phyloP scores from a whole-genome alignment of 2,888 invertebrate genomes.

The Embidobia sp. region DNA sequence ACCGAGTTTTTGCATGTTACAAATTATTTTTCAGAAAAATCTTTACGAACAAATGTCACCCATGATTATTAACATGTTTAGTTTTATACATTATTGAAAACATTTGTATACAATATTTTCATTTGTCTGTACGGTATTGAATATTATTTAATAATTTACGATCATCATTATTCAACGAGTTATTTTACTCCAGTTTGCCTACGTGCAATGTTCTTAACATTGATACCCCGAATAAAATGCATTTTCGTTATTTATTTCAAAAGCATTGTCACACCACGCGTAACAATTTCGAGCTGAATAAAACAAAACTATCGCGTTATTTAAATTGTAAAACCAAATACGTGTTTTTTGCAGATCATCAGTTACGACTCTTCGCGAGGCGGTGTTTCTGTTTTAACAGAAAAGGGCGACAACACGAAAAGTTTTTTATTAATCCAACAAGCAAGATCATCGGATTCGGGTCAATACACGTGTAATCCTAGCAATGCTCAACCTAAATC shows the following conservation, averaged over 20 bases:
- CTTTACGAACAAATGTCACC: no score
- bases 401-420: conserved; percentile 94
- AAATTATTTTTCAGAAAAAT: no score
- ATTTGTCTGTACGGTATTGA: no score
- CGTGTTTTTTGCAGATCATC: conserved; percentile 88
- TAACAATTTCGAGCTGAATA: conserved; percentile 20
- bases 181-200: no score
- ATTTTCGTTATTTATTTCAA: conserved; percentile 13
- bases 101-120: no score
- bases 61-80: no score
- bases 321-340: conserved; percentile 46
- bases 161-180: no score
- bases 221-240: neutral
- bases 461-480: conserved; percentile 96
- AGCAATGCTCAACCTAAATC: conserved; percentile 95
- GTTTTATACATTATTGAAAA: no score
- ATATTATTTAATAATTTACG: no score
- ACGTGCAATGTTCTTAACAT: no score
- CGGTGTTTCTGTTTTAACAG: conserved; percentile 94
- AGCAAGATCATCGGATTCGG: conserved; percentile 93
- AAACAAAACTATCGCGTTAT: conserved; percentile 21
- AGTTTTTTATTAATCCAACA: conserved; percentile 94
- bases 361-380: conserved; percentile 96
- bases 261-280: neutral
- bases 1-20: no score